Evolutionary conservation across 2,113 vertebrate genomes (phyloP).

Genomic region (Thalassarche chlororhynchos): DNA sequence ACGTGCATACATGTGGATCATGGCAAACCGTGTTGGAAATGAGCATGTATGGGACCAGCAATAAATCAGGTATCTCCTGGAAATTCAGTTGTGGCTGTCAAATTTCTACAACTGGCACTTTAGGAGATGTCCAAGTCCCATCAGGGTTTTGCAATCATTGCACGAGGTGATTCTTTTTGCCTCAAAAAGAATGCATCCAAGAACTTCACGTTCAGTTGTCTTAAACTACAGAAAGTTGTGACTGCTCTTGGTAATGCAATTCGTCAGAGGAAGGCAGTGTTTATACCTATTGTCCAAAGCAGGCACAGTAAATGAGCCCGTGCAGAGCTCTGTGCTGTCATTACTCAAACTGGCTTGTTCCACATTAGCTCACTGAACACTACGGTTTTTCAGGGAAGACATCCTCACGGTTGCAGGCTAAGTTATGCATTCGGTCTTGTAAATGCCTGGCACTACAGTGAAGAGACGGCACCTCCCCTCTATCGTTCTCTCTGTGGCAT

Average conservation of each 20-base stretch:
- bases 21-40: background rate
- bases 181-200: background rate
- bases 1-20: background rate
- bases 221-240: background rate
- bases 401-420: background rate
- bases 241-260: background rate
- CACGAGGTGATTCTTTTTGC: background rate
- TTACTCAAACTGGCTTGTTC: background rate
- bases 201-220: background rate
- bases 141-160: background rate
- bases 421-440: background rate
- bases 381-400: background rate
- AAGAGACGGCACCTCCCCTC: background rate
- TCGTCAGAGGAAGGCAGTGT: background rate
- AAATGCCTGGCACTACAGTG: background rate
- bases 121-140: background rate
- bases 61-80: background rate
- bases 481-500: background rate
- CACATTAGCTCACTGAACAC: background rate
- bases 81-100: background rate
- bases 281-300: background rate
- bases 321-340: background rate
- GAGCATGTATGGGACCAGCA: background rate
- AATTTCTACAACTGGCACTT: background rate
- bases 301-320: background rate